These are phyloP conservation scores for Polypedilum pembai DNA, from an alignment of 1,140 invertebrate species.

Conservation along the genomic window DNA sequence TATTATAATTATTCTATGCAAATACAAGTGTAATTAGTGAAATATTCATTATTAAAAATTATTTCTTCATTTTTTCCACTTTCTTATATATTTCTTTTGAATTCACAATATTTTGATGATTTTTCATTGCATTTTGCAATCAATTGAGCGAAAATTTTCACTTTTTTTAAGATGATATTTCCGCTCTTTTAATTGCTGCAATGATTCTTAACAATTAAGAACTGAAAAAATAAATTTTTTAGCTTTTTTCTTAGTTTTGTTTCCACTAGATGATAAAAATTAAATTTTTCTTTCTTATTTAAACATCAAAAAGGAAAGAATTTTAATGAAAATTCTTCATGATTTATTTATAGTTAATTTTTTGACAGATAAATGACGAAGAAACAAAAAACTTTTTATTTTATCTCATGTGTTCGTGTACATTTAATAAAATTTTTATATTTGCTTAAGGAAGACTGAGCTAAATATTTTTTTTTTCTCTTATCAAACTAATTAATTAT, in stretches of 20 bases:
- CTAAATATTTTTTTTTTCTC: background rate
- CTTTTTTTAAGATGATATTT: too few species aligned
- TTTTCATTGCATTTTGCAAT: background rate
- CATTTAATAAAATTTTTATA: background rate
- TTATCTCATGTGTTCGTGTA: too few species aligned
- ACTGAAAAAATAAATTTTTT: background rate
- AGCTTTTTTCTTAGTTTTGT: background rate
- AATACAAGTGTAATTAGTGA: background rate
- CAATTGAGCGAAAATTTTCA: background rate
- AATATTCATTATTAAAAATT: constrained; percentile 7
- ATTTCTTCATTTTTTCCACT: background rate
- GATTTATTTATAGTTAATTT: too few species aligned
- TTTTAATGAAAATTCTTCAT: too few species aligned
- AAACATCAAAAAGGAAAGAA: too few species aligned
- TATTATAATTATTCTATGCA: too few species aligned
- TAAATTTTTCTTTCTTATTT: background rate
- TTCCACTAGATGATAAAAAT: background rate
- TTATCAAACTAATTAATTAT: constrained; percentile 9
- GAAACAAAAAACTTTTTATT: too few species aligned
- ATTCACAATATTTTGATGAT: constrained; percentile 28
- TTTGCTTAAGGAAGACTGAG: constrained; percentile 15
- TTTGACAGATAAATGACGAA: too few species aligned
- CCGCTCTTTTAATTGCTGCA: background rate
- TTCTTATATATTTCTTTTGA: background rate
- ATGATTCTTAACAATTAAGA: background rate